Evolutionary conservation across 37 sponge, comb jelly and placozoan genomes (phyloP), one percentile per base, ranked within the genome.

Genomic region (Bolinopsis microptera): DNA sequence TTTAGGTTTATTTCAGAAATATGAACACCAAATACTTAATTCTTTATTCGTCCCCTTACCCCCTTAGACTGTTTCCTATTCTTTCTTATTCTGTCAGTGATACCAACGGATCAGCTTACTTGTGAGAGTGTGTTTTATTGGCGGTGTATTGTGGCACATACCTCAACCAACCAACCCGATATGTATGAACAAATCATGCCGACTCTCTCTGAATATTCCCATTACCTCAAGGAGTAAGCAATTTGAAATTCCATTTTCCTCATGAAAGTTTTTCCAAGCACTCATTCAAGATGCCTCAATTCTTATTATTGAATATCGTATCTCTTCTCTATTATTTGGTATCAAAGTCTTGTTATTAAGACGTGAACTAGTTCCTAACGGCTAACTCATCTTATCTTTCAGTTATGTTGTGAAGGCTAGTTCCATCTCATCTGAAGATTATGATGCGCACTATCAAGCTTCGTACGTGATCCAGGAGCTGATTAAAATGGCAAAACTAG

Each of bases 381-480:
- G n/a, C n/a, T n/a, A n/a, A n/a, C n/a, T n/a, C n/a, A n/a, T n/a
- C n/a, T n/a, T 13, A 8, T 27, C 25, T 39, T 86, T 86, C 90
- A 86, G 90, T 38, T 86, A 86, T 48, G 90, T 86, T 13, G 48
- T 86, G n/a, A 22, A 39, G 22, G 90, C 90, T 0, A 86, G 90
- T 86, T 23, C 41, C 0, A 86, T 86, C 1, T 86, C 90, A 3
- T n/a, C 61, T 1, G 90, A 86, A 2, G 90, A 86, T 23, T 86
- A 86, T n/a, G 90, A 86, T 41, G 61, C 90, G 23, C 90, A 86
- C 61, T 86, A 86, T 48, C 90, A 86, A 40, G 90, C 90, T 5
- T 86, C 90, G 30, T 86, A 86, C 61, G 36, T 86, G 8, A 86
- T 86, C 27, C 90, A 86, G 30, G 90, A 86, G 48, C 90, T 86